Base-by-base conservation (phyloP, 2,888 invertebrate genomes). In the Sphaerophoria rueppellii region DNA sequence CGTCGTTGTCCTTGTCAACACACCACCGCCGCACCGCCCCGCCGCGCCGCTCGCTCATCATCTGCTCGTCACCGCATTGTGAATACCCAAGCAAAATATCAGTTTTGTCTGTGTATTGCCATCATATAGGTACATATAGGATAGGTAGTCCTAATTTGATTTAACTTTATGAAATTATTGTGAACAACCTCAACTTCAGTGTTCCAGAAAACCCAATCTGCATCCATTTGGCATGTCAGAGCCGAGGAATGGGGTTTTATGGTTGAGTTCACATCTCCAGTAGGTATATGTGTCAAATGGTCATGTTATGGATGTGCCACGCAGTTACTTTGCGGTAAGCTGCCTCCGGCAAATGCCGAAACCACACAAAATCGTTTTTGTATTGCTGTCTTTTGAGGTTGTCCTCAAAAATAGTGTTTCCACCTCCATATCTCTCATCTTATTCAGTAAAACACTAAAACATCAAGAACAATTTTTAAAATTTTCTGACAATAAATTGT, bases 281-380 rank as follows among this genome's bases (percentile, higher is more conserved):
- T 24, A 24, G 43, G 73, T 74, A 4, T 65, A 63, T 63, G 65
- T 81, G 58, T 58, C 67, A 77, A 61, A 69, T 73, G 75, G 81
- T 60, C 46, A 37, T 16, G 76, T 57, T 70, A 60, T 71, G 80
- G 67, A 37, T 79, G 67, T 75, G 63, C 37, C 57, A 72, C 60
- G 75, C 80, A 80, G 71, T 75, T 71, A 75, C 60, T 79, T 75
- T 83, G 83, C 61, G 83, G 80, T 80, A 34, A 11, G 34, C 34
- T 48, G 70, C 65, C 80, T 72, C 67, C 75, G 67, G 83, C 50
- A 79, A 79, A 79, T 83, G 71, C 34, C 46, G 14, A 76, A 69
- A 76, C 82, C 82, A 67, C 82, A 83, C 52, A 71, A 83, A 83
- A 79, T 75, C 80, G 67, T 76, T 83, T 60, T 83, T 50, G 60